Conservation (phyloP, 2,888 invertebrate genomes). For the Chloroclysta siterata region DNA sequence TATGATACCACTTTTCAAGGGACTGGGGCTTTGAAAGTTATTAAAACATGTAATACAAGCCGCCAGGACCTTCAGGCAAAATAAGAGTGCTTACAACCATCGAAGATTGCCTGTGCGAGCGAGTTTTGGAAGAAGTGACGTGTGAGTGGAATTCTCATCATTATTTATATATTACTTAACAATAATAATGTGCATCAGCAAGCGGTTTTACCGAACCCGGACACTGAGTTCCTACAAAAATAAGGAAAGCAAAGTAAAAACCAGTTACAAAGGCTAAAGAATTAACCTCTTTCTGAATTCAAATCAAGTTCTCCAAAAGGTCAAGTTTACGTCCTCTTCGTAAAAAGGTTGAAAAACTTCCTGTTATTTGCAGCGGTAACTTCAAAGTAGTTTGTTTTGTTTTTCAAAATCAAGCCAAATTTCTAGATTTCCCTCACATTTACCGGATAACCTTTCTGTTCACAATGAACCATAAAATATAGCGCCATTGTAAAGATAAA, state of each 20-base stretch:
- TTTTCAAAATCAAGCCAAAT: not conserved
- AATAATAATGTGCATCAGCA: too few relatives aligned
- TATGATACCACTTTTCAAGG: too few relatives aligned
- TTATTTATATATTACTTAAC: too few relatives aligned
- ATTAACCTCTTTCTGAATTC: not conserved
- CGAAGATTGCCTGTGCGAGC: too few relatives aligned
- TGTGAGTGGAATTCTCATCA: too few relatives aligned
- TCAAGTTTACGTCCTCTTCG: not conserved
- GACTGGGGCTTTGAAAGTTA: too few relatives aligned
- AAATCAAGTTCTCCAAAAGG: not conserved
- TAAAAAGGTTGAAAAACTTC: not conserved
- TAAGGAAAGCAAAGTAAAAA: not conserved
- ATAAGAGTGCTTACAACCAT: too few relatives aligned
- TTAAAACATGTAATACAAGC: too few relatives aligned
- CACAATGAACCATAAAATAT: slow-evolving; percentile 37
- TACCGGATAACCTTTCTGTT: slow-evolving; percentile 35
- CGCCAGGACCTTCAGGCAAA: too few relatives aligned
- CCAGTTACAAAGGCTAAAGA: not conserved
- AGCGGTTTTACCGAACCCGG: not conserved
- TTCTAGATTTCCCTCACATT: slow-evolving; percentile 12
- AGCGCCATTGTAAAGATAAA: slow-evolving; percentile 37
- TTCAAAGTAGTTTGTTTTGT: not conserved
- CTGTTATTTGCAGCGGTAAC: not conserved
- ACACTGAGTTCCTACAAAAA: not conserved
- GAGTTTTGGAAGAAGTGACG: too few relatives aligned